Percentiles rank a stretch among this genome's conserved stretches.
phyloP scores from a whole-genome alignment of 2,888 invertebrate genomes.

The Steromphala cineraria region DNA sequence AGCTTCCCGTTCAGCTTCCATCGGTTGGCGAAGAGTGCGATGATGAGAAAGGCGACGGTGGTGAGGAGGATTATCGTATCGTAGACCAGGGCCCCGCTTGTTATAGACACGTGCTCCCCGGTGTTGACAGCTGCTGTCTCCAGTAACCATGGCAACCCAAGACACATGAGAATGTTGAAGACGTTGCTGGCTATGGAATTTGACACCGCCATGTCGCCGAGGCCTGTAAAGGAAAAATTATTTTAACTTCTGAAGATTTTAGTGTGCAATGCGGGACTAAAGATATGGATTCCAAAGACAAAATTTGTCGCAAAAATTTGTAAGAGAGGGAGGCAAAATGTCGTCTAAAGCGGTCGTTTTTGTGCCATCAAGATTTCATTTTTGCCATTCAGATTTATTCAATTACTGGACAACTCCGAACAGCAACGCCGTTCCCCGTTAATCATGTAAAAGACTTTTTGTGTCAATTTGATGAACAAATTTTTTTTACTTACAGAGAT shows the following conservation, averaged over 20 bases:
- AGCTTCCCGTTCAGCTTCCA: constrained; percentile 81
- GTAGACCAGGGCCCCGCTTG: constrained; percentile 88
- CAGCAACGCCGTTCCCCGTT: too few relatives aligned
- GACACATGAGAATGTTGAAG: constrained; percentile 72
- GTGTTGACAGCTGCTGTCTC: constrained; percentile 54
- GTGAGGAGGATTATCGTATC: constrained; percentile 86
- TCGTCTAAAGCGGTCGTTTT: too few relatives aligned
- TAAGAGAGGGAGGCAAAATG: too few relatives aligned
- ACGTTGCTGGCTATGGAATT: constrained; percentile 73
- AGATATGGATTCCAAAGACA: too few relatives aligned
- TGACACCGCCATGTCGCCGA: constrained; percentile 74
- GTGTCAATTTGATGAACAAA: too few relatives aligned
- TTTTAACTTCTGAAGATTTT: background rate
- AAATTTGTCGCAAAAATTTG: too few relatives aligned
- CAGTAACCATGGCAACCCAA: constrained; percentile 72
- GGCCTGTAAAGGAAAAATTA: constrained; percentile 55
- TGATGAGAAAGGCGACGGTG: constrained; percentile 84
- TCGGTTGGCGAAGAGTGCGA: constrained; percentile 82
- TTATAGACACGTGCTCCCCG: constrained; percentile 84
- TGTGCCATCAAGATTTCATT: too few relatives aligned
- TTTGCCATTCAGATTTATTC: too few relatives aligned
- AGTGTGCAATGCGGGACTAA: too few relatives aligned
- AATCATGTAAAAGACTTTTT: too few relatives aligned
- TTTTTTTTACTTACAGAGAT: too few relatives aligned
- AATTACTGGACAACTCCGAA: too few relatives aligned